These are phyloP conservation scores for Cyaniris semiargus DNA, from an alignment of 2,888 invertebrate species.

Conservation along the genomic window DNA sequence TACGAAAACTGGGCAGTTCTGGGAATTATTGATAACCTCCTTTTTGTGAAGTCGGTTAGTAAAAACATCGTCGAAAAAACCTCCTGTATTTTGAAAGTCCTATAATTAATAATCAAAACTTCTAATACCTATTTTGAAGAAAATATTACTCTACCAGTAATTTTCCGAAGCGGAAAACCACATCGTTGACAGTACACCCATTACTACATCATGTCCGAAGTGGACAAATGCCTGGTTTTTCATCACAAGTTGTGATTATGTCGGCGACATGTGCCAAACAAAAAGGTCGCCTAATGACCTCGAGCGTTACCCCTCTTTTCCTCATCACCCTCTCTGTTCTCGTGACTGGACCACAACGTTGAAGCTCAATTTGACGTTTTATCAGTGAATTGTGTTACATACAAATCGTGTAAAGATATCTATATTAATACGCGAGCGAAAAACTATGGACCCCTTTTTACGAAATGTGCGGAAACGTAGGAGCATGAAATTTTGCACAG, in stretches of 20 bases:
- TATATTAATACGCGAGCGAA: too few relatives aligned
- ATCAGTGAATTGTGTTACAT: not conserved
- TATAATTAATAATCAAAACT: too few relatives aligned
- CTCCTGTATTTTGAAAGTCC: not conserved
- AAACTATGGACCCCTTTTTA: too few relatives aligned
- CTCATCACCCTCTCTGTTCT: not conserved
- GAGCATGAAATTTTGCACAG: too few relatives aligned
- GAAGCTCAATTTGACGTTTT: not conserved
- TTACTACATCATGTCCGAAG: not conserved
- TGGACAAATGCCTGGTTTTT: not conserved
- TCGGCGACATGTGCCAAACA: conserved; percentile 28
- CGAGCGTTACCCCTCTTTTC: not conserved
- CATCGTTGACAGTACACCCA: not conserved
- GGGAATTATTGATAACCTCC: too few relatives aligned
- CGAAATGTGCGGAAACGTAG: too few relatives aligned
- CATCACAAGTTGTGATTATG: conserved; percentile 28
- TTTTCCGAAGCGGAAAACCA: not conserved
- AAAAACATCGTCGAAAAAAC: not conserved
- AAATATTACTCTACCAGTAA: not conserved
- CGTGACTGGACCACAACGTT: conserved; percentile 12
- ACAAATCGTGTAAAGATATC: too few relatives aligned
- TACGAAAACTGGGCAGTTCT: too few relatives aligned
- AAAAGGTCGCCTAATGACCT: conserved; percentile 27
- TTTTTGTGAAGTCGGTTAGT: too few relatives aligned
- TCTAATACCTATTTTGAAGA: too few relatives aligned